These are phyloP conservation scores for Ptychodera flava DNA, from an alignment of 35 echinoderm and acorn worm species.

Conservation along the genomic window DNA sequence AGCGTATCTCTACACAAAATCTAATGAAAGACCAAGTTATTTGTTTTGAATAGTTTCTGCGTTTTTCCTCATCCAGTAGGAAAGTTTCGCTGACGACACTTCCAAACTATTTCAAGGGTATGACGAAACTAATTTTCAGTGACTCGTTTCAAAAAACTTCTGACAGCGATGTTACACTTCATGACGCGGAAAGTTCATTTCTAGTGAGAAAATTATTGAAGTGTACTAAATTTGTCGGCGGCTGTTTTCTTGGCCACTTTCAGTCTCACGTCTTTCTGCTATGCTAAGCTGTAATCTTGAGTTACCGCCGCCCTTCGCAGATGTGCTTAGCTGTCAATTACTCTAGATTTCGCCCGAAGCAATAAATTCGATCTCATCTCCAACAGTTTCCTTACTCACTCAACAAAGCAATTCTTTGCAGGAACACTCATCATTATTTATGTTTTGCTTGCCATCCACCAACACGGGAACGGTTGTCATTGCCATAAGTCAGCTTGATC, in stretches of 20 bases:
- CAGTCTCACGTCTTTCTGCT: not conserved
- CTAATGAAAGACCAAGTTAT: too few relatives aligned
- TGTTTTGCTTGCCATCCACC: not conserved
- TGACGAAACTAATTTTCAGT: too few relatives aligned
- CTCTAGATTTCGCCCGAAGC: not conserved
- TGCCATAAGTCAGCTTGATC: too few relatives aligned
- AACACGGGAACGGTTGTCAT: too few relatives aligned
- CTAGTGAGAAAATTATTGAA: not conserved
- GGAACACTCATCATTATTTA: not conserved
- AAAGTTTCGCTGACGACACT: too few relatives aligned
- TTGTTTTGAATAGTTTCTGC: too few relatives aligned
- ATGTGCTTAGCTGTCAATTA: conserved; percentile 1
- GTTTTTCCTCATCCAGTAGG: too few relatives aligned
- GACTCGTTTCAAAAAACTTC: too few relatives aligned
- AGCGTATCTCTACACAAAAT: too few relatives aligned
- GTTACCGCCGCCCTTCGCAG: not conserved
- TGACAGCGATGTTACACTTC: too few relatives aligned
- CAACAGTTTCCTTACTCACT: not conserved
- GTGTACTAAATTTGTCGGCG: not conserved
- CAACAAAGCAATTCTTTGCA: not conserved
- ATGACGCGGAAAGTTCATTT: too few relatives aligned
- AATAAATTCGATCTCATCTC: not conserved
- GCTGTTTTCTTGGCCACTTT: not conserved
- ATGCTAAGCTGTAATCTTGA: not conserved
- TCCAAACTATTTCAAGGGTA: too few relatives aligned